Conservation (phyloP, 2,888 invertebrate species). For the Eupithecia abbreviata region DNA sequence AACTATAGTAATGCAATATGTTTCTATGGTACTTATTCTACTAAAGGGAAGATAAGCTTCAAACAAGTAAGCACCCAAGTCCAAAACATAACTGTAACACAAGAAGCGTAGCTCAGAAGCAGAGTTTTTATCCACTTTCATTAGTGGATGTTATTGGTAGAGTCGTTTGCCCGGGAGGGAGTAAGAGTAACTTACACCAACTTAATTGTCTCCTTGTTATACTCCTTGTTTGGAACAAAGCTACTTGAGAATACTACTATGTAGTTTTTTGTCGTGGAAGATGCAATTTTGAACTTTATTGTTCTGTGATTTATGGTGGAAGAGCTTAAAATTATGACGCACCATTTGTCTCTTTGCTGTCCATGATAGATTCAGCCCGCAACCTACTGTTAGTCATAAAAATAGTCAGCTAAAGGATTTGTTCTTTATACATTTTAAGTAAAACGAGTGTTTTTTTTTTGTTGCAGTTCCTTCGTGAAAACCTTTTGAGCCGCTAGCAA, state of each 20-base stretch:
- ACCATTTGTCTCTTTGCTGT: background rate
- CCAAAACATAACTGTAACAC: slow-evolving; percentile 43
- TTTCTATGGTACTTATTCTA: background rate
- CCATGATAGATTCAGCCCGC: background rate
- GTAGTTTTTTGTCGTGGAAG: slow-evolving; percentile 10
- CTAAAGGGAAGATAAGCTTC: background rate
- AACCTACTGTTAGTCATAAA: background rate
- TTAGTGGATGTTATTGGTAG: slow-evolving; percentile 62
- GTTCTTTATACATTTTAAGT: background rate
- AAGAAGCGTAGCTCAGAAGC: slow-evolving; percentile 46
- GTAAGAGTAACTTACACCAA: slow-evolving; percentile 24
- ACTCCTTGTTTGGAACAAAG: slow-evolving; percentile 1
- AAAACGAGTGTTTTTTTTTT: background rate
- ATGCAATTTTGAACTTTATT: slow-evolving; percentile 12
- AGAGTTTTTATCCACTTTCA: slow-evolving; percentile 65
- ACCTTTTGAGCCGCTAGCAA: background rate
- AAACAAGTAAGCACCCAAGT: background rate
- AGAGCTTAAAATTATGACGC: background rate
- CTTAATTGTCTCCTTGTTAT: slow-evolving; percentile 29
- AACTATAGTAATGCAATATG: background rate
- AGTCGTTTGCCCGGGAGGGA: slow-evolving; percentile 24
- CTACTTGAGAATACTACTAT: slow-evolving; percentile 2
- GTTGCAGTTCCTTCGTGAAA: background rate
- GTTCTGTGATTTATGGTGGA: background rate
- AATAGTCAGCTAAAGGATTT: background rate